Conservation (phyloP, 2,797 vertebrate genomes). For the Micromesistius poutassou region DNA sequence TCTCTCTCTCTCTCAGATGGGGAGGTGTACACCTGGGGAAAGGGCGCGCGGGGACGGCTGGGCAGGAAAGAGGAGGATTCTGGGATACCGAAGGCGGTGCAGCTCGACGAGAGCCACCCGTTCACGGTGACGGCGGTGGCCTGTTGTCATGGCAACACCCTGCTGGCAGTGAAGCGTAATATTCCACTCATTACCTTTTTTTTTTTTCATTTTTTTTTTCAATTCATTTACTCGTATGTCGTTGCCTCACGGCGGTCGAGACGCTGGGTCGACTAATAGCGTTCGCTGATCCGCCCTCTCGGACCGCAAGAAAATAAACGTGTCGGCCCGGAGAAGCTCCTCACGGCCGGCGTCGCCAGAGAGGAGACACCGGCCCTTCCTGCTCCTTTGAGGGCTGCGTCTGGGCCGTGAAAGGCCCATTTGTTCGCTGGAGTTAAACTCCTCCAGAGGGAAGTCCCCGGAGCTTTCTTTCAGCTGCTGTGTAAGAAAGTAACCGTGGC, state of each 20-base stretch:
- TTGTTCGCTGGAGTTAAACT: constrained; percentile 32
- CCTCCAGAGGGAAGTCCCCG: constrained; percentile 9
- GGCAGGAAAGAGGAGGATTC: constrained; percentile 92
- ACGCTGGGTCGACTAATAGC: constrained; percentile 37
- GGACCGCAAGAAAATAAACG: constrained; percentile 21
- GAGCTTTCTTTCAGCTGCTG: constrained; percentile 17
- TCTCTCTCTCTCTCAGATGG: constrained; percentile 73
- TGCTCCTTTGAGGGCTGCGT: constrained; percentile 8
- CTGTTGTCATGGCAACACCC: constrained; percentile 97
- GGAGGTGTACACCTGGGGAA: constrained; percentile 96
- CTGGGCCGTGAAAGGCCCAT: constrained; percentile 19
- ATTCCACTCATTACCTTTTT: constrained; percentile 63
- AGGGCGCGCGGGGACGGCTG: constrained; percentile 93
- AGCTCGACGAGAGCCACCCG: constrained; percentile 87
- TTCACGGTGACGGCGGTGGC: constrained; percentile 90
- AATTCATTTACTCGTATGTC: too few relatives aligned
- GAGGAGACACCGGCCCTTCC: constrained; percentile 16
- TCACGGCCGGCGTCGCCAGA: background rate
- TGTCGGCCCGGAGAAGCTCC: constrained; percentile 28
- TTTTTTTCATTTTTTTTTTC: background rate
- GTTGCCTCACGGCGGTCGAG: constrained; percentile 6
- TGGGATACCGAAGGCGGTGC: constrained; percentile 81
- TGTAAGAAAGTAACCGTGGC: constrained; percentile 8
- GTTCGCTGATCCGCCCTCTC: constrained; percentile 30
- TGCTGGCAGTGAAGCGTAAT: constrained; percentile 94